These are phyloP conservation scores for Neoniphon sammara DNA, from an alignment of 2,797 vertebrate genomes.

Conservation along the genomic window DNA sequence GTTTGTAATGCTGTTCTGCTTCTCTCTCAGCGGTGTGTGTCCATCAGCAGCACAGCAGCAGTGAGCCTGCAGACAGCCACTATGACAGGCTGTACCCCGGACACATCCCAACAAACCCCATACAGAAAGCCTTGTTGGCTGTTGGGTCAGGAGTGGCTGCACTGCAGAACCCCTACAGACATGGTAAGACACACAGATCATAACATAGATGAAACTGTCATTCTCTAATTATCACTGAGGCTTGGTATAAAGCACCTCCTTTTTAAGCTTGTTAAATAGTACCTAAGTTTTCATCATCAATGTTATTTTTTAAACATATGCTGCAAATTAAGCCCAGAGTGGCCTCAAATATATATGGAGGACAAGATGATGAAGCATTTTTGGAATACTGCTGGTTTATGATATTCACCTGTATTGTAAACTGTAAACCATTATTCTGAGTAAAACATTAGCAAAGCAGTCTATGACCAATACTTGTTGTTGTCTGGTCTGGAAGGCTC, in stretches of 20 bases:
- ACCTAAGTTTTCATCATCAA: background rate
- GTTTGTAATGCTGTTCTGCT: background rate
- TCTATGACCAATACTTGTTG: too few relatives aligned
- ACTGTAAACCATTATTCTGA: too few relatives aligned
- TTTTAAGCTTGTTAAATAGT: background rate
- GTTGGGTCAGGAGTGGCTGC: slow-evolving; percentile 89
- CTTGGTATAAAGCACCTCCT: background rate
- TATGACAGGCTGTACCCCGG: slow-evolving; percentile 84
- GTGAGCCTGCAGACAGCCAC: slow-evolving; percentile 33
- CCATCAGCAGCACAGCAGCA: slow-evolving; percentile 51
- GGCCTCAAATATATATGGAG: background rate
- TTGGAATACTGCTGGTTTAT: background rate
- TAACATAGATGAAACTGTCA: background rate
- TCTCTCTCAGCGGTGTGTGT: slow-evolving; percentile 46
- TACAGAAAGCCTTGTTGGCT: slow-evolving; percentile 91
- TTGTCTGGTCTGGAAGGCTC: too few relatives aligned
- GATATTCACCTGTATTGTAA: too few relatives aligned
- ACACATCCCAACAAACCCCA: slow-evolving; percentile 87
- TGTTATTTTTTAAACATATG: background rate
- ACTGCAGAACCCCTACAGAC: slow-evolving; percentile 91
- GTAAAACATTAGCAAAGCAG: too few relatives aligned
- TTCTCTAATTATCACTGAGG: background rate
- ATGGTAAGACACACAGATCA: slow-evolving; percentile 84
- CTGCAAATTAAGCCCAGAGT: background rate
- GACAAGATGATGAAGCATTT: background rate